Evolutionary conservation across 2,113 vertebrate genomes (phyloP).

Genomic region (Cynoglossus semilaevis): DNA sequence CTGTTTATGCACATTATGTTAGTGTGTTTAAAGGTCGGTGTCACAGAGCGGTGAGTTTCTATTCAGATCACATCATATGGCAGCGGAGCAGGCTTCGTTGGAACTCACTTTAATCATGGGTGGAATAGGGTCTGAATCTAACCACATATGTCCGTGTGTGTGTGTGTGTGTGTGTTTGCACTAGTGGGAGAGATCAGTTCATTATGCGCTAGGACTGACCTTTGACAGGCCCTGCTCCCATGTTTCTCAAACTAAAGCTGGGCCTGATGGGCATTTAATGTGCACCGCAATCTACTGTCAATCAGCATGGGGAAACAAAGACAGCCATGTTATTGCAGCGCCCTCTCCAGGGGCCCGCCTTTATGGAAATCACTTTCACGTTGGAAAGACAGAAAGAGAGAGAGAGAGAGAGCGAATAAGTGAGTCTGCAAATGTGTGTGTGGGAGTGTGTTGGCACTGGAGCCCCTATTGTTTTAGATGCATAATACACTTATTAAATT

Average conservation of each 20-base stretch:
- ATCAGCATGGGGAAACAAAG: slow-evolving; percentile 72
- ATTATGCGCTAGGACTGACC: slow-evolving; percentile 71
- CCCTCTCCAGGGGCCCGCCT: slow-evolving; percentile 62
- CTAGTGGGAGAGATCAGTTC: slow-evolving; percentile 52
- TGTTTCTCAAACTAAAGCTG: slow-evolving; percentile 68
- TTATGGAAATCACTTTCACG: slow-evolving; percentile 70
- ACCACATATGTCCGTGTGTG: not conserved
- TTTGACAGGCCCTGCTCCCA: slow-evolving; percentile 57
- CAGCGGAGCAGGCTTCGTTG: too few relatives aligned
- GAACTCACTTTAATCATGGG: slow-evolving; percentile 29
- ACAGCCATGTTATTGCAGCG: slow-evolving; percentile 65
- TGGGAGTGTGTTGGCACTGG: slow-evolving; percentile 5
- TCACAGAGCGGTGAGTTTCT: slow-evolving; percentile 34
- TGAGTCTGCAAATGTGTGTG: too few relatives aligned
- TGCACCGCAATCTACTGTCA: slow-evolving; percentile 72
- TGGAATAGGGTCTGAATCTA: slow-evolving; percentile 2
- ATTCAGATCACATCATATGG: slow-evolving; percentile 37
- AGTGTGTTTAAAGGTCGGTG: slow-evolving; percentile 26
- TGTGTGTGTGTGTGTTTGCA: slow-evolving; percentile 5
- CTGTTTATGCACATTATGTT: slow-evolving; percentile 8
- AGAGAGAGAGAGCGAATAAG: not conserved
- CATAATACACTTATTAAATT: not conserved
- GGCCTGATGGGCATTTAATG: slow-evolving; percentile 76
- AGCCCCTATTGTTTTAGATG: not conserved
- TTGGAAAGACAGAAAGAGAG: slow-evolving; percentile 16